Conservation (phyloP, 2,797 vertebrate genomes). For the Gephyroberyx darwinii region DNA sequence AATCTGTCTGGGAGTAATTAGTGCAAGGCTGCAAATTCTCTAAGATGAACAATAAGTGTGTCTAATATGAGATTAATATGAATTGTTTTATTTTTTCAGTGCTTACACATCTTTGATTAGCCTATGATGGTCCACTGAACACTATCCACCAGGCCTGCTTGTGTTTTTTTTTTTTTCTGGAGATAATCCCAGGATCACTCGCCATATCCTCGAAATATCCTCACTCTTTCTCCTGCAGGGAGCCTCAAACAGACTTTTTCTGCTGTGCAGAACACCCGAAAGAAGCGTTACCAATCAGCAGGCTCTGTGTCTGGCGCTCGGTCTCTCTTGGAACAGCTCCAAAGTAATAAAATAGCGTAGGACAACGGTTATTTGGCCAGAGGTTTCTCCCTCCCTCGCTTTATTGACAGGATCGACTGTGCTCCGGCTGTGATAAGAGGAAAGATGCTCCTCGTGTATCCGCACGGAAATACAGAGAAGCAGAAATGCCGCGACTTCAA, state of each 20-base stretch:
- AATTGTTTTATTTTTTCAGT: constrained; percentile 20
- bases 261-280: not conserved
- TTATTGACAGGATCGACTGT: constrained; percentile 2
- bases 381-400: not conserved
- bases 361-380: constrained; percentile 14
- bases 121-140: constrained; percentile 59
- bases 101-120: constrained; percentile 38
- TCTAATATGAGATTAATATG: constrained; percentile 27
- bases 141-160: constrained; percentile 2
- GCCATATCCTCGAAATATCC: not conserved
- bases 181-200: too few relatives aligned
- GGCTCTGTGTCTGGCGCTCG: not conserved
- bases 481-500: constrained; percentile 1
- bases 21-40: constrained; percentile 21
- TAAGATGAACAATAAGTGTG: constrained; percentile 18
- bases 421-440: not conserved
- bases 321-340: not conserved
- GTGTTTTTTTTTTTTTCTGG: too few relatives aligned
- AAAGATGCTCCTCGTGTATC: not conserved
- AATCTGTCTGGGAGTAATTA: constrained; percentile 47
- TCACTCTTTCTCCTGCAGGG: not conserved
- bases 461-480: not conserved
- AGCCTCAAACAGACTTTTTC: not conserved
- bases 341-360: not conserved
- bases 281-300: not conserved